Base-by-base conservation (phyloP, 2,797 vertebrate species). In the Orestias chungarensis region DNA sequence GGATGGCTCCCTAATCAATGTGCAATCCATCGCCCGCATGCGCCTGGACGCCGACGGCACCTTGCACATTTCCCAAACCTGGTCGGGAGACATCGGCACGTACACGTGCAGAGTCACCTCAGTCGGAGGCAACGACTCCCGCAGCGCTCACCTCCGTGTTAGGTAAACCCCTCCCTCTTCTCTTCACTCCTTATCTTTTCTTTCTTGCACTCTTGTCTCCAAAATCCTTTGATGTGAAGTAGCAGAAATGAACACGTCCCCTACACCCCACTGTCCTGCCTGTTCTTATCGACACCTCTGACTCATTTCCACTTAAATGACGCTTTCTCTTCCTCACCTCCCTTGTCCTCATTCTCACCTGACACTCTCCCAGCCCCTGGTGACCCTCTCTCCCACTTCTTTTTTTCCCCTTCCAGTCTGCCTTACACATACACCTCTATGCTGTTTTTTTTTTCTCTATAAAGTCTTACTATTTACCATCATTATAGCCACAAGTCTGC, bases 61-160 rank as follows among this genome's bases (percentile, higher is more conserved):
- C 11, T 93, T 99, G 71, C 96, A 98, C 91, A 97, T 99, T 91
- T 96, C 96, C 23, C 97, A 99, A 82, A 99, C 97, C 0, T 99
- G 97, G 97, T 99, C 97, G 0, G 97, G 97, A 0, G 97, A 99
- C 92, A 98, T 98, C 0, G 97, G 97, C 82, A 97, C 95, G 0
- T 99, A 99, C 92, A 98, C 96, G 40, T 99, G 97, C 94, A 93
- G 95, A 5, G 96, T 99, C 79, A 91, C 96, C 35, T 99, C 98
- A 0, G 95, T 96, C 0, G 97, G 97, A 1, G 97, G 97, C 79
- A 99, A 98, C 3, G 97, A 98, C 88, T 97, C 97, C 0, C 95
- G 93, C 76, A 97, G 92, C 1, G 97, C 97, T 0, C 95, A 98
- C 86, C 95, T 99, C 29, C 94, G 96, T 0, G 97, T 99, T 93